A percentile compares a stretch with the other conserved stretches of the same genome.
These are phyloP conservation scores for Todus mexicanus DNA, from an alignment of 2,797 vertebrate species.

Conservation along the genomic window DNA sequence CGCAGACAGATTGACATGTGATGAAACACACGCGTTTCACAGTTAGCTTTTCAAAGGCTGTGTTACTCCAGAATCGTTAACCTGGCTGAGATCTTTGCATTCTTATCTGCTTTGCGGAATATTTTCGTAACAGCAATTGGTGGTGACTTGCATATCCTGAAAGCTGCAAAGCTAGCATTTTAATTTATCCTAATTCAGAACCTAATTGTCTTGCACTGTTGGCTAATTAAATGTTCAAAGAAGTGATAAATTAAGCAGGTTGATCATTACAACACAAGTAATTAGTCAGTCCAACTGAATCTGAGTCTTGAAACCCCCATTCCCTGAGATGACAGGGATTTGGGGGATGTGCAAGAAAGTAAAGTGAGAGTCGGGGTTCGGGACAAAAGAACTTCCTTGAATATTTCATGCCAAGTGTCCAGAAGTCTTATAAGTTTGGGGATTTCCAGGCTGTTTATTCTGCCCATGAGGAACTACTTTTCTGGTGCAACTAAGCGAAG, in stretches of 20 bases:
- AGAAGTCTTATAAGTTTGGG: not conserved
- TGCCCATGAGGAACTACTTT: not conserved
- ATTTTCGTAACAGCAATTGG: slow-evolving; percentile 54
- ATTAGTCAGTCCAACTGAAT: slow-evolving; percentile 76
- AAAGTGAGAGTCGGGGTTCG: not conserved
- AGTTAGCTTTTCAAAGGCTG: slow-evolving; percentile 3
- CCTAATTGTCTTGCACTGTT: slow-evolving; percentile 81
- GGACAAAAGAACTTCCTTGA: not conserved
- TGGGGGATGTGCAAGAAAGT: not conserved
- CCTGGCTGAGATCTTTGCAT: slow-evolving; percentile 25
- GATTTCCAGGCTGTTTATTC: not conserved
- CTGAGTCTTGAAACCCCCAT: slow-evolving; percentile 22
- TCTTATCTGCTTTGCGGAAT: slow-evolving; percentile 47
- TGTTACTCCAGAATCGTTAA: slow-evolving; percentile 33
- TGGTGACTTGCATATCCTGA: slow-evolving; percentile 67
- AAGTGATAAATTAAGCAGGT: slow-evolving; percentile 85
- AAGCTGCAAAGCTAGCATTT: slow-evolving; percentile 77
- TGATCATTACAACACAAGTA: slow-evolving; percentile 79
- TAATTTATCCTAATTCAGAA: slow-evolving; percentile 84
- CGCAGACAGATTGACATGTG: not conserved
- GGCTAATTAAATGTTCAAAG: slow-evolving; percentile 87
- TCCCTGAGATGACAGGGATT: slow-evolving; percentile 39
- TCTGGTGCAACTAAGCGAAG: not conserved
- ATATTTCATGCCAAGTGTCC: not conserved
- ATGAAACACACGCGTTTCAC: not conserved